These are phyloP conservation scores for Vanessa tameamea DNA, from an alignment of 1,140 invertebrate species.

Conservation along the genomic window DNA sequence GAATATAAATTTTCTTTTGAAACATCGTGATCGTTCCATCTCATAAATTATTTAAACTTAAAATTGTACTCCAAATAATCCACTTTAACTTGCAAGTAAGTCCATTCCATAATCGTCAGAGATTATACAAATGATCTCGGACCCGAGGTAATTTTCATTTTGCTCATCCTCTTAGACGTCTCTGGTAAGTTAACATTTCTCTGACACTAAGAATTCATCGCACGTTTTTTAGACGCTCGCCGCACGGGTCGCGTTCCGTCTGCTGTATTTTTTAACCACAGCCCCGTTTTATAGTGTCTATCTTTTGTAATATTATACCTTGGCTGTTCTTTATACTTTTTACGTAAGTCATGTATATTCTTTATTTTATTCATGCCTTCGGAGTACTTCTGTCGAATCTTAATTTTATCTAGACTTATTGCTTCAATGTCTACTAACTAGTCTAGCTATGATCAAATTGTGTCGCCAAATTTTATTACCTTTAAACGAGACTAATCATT, in stretches of 20 bases:
- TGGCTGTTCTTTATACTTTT: no score
- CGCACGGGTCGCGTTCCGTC: neutral
- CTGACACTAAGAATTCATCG: neutral
- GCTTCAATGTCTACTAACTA: no score
- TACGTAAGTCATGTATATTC: no score
- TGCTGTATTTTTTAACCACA: no score
- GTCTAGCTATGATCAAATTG: no score
- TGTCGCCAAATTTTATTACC: no score
- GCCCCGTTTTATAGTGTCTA: no score
- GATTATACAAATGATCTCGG: conserved; percentile 14
- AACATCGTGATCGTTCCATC: neutral
- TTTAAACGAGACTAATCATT: no score
- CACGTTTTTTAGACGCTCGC: neutral
- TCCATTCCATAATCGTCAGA: conserved; percentile 1
- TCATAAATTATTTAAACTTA: neutral
- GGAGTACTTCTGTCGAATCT: no score
- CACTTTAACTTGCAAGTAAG: neutral
- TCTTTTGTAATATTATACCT: no score
- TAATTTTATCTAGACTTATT: no score
- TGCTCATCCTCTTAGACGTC: neutral
- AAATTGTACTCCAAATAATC: neutral
- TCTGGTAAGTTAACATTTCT: neutral
- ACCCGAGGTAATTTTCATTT: conserved; percentile 2
- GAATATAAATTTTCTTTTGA: neutral
- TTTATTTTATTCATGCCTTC: no score